These are phyloP conservation scores for Ecliptopera silaceata DNA, from an alignment of 2,888 invertebrate species.

Conservation along the genomic window DNA sequence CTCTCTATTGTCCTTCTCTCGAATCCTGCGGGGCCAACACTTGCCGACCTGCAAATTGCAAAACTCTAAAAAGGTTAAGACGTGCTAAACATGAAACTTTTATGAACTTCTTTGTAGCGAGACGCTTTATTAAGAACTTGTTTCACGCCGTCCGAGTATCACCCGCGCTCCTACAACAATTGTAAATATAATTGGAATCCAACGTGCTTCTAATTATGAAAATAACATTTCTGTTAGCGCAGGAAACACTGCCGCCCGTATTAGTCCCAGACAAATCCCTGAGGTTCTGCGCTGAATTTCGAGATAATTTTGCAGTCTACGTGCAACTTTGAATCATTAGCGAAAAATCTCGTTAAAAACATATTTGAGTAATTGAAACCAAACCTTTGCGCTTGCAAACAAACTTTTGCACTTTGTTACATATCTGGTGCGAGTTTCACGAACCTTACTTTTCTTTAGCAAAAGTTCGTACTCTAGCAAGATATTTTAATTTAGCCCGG, in stretches of 20 bases:
- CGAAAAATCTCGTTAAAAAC: constrained; percentile 24
- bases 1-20: constrained; percentile 31
- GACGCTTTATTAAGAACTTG: constrained; percentile 39
- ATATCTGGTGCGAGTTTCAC: constrained; percentile 37
- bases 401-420: constrained; percentile 26
- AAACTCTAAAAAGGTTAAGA: constrained; percentile 40
- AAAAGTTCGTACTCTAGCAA: constrained; percentile 45
- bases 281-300: constrained; percentile 18
- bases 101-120: constrained; percentile 44
- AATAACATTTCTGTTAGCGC: constrained; percentile 15
- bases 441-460: constrained; percentile 45
- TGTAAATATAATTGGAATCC: constrained; percentile 17
- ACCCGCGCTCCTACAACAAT: not conserved
- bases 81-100: constrained; percentile 49
- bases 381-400: constrained; percentile 21
- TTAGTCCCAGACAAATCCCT: constrained; percentile 22
- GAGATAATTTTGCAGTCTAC: constrained; percentile 19
- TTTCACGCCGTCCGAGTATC: not conserved
- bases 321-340: constrained; percentile 23
- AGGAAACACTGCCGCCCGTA: constrained; percentile 15
- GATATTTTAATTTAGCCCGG: constrained; percentile 65
- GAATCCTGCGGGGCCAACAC: constrained; percentile 18
- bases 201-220: constrained; percentile 13
- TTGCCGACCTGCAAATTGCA: constrained; percentile 29
- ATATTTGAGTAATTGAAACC: constrained; percentile 26